Conservation (phyloP, 92 coral and sea anemone genomes). For the Meandrina meandrites region DNA sequence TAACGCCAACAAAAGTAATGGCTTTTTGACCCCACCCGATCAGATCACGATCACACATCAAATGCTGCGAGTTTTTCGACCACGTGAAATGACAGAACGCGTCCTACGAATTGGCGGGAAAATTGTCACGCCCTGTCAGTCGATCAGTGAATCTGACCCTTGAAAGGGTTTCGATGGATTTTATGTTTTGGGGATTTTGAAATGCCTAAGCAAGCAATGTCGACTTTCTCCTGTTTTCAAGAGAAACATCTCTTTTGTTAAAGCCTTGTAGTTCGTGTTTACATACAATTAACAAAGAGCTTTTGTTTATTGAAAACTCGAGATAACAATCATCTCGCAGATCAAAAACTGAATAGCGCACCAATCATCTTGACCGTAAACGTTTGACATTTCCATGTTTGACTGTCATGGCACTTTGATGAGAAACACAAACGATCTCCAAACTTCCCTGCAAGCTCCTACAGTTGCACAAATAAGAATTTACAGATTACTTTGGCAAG, state of each 20-base stretch:
- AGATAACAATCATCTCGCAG: neutral
- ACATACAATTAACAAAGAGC: neutral
- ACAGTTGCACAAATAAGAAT: neutral
- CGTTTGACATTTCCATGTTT: neutral
- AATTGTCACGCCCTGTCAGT: conserved; percentile 13
- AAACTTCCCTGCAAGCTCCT: neutral
- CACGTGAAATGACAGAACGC: conserved; percentile 2
- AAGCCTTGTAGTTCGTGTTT: neutral
- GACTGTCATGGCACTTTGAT: neutral
- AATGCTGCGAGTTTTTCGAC: conserved; percentile 7
- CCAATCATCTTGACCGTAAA: conserved; percentile 5
- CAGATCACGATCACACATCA: neutral
- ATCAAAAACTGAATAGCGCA: neutral
- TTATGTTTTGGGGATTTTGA: neutral
- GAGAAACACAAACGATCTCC: neutral
- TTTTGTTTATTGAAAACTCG: neutral
- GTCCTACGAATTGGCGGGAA: conserved; percentile 15
- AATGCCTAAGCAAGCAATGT: neutral
- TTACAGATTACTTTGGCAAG: neutral
- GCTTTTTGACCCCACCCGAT: neutral
- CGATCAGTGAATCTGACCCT: neutral
- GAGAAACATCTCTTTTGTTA: neutral
- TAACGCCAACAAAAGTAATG: neutral
- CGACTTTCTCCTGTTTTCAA: neutral
- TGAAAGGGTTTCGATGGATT: neutral